Conservation (phyloP, 2,797 vertebrate genomes). For the Bovichtus diacanthus region DNA sequence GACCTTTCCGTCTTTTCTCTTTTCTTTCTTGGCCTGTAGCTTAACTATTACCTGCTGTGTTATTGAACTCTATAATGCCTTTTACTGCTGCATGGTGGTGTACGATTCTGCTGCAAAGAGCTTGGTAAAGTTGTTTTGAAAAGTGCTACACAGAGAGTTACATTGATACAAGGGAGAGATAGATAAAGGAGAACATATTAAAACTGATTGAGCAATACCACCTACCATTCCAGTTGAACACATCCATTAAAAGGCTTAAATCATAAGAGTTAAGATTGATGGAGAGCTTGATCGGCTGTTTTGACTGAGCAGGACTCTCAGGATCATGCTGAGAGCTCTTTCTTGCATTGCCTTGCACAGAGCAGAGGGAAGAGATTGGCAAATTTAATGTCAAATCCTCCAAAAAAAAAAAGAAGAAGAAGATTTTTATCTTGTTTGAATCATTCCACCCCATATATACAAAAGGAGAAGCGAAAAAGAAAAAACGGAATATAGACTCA, state of each 20-base stretch:
- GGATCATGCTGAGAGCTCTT: neutral
- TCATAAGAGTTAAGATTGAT: slow-evolving; percentile 11
- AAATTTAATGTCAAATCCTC: slow-evolving; percentile 5
- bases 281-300: slow-evolving; percentile 45
- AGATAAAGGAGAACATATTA: neutral
- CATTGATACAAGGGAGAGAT: neutral
- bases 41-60: slow-evolving; percentile 13
- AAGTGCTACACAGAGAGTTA: neutral
- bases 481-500: neutral
- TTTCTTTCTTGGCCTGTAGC: neutral
- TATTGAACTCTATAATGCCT: slow-evolving; percentile 12
- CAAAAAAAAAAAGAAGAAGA: neutral
- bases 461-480: neutral
- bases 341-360: neutral
- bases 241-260: neutral
- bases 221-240: neutral
- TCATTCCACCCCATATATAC: neutral
- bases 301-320: slow-evolving; percentile 13
- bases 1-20: slow-evolving; percentile 25
- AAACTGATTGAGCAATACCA: neutral
- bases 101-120: neutral
- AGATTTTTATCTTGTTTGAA: neutral
- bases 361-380: neutral
- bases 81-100: slow-evolving; percentile 12
- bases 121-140: slow-evolving; percentile 4